A percentile compares a stretch with the other conserved stretches of the same genome.
Evolutionary conservation across 2,888 invertebrate species (phyloP).

Genomic region (Mimumesa dahlbomi): DNA sequence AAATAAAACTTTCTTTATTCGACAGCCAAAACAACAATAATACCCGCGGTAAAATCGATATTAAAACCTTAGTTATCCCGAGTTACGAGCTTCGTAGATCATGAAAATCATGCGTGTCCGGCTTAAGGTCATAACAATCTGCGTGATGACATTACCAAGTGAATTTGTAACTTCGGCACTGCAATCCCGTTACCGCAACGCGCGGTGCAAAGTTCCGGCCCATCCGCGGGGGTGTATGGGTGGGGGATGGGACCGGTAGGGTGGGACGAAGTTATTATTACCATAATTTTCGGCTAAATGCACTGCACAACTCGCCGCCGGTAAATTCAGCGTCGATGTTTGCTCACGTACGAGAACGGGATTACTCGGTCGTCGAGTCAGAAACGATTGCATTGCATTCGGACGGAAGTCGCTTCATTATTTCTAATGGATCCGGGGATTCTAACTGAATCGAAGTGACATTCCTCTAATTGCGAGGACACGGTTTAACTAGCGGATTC

Average conservation of each 20-base stretch:
- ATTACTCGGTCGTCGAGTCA: constrained; percentile 45
- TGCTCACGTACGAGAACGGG: constrained; percentile 49
- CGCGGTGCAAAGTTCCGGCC: constrained; percentile 49
- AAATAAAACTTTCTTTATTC: no score
- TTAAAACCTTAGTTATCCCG: no score
- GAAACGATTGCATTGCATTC: constrained; percentile 54
- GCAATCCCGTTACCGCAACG: constrained; percentile 52
- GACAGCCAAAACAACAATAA: no score
- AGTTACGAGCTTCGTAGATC: no score
- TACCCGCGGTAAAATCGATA: no score
- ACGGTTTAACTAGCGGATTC: no score
- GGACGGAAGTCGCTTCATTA: constrained; percentile 54
- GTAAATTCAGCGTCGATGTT: constrained; percentile 65
- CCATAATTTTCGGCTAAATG: constrained; percentile 73
- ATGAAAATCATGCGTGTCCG: constrained; percentile 16
- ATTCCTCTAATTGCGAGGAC: constrained; percentile 30
- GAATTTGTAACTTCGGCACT: constrained; percentile 68
- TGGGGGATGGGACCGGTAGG: constrained; percentile 33
- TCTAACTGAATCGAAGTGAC: constrained; percentile 29
- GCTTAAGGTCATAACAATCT: constrained; percentile 60
- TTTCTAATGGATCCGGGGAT: constrained; percentile 56
- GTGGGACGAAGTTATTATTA: constrained; percentile 67
- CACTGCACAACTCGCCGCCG: constrained; percentile 61
- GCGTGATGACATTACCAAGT: constrained; percentile 65
- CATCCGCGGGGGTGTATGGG: no score